phyloP scores from a whole-genome alignment of 2,888 invertebrate genomes.

The Steinernema scapterisci region DNA sequence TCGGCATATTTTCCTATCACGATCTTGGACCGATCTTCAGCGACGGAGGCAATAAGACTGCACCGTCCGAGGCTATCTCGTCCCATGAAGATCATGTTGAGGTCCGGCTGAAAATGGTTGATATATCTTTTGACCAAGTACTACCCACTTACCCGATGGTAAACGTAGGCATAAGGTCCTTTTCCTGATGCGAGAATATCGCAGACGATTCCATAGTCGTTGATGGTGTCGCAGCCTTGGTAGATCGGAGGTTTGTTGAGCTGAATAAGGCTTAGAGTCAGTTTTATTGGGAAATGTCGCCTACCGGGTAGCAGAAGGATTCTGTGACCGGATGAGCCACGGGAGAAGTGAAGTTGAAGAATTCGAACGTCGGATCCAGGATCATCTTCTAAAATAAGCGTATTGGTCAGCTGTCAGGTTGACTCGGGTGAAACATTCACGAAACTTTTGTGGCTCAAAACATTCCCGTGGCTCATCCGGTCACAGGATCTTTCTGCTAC shows the following conservation, averaged over 20 bases:
- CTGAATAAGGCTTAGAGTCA: not conserved
- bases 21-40: not conserved
- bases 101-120: not conserved
- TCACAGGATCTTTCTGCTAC: too few relatives aligned
- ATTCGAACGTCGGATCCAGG: not conserved
- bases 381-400: constrained; percentile 16
- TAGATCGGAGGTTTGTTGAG: not conserved
- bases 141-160: not conserved
- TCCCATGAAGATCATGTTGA: constrained; percentile 2
- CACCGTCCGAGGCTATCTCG: constrained; percentile 14
- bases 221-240: not conserved
- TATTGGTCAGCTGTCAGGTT: too few relatives aligned
- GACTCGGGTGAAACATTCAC: too few relatives aligned
- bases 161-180: constrained; percentile 20
- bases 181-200: not conserved
- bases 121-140: not conserved
- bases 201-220: not conserved
- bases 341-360: not conserved
- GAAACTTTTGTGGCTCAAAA: too few relatives aligned
- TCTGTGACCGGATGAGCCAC: not conserved
- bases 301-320: constrained; percentile 17
- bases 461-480: too few relatives aligned
- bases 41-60: not conserved
- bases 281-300: not conserved
- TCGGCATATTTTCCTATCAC: not conserved